phyloP scores from a whole-genome alignment of 2,113 vertebrate species.

The Condylura cristata region DNA sequence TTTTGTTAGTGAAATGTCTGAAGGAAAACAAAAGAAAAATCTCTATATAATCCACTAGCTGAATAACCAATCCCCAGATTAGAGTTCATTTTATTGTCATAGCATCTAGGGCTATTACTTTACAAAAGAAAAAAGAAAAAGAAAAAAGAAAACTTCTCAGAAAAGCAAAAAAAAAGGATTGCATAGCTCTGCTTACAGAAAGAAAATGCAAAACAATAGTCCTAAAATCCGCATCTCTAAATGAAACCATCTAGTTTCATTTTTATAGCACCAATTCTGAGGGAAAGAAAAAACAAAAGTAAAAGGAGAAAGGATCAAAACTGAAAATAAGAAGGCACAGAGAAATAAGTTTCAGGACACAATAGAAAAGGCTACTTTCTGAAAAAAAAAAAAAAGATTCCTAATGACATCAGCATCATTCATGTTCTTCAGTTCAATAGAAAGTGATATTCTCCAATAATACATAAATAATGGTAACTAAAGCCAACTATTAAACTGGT shows the following conservation, averaged over 20 bases:
- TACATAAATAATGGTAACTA: background rate
- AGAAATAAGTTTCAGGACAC: background rate
- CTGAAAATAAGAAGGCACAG: background rate
- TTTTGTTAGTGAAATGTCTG: background rate
- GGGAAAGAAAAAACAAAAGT: fast-evolving
- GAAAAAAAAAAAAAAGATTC: background rate
- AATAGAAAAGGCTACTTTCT: background rate
- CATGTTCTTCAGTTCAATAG: background rate
- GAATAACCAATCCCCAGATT: background rate
- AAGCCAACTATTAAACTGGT: too few species aligned
- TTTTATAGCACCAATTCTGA: background rate
- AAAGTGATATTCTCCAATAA: background rate
- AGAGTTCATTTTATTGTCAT: background rate
- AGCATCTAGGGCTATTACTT: background rate
- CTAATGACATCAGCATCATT: background rate
- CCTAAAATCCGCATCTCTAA: background rate
- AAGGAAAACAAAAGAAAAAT: slow-evolving; percentile 2
- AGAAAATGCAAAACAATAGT: background rate
- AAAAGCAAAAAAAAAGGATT: background rate
- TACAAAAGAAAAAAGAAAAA: background rate
- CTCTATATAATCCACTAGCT: background rate
- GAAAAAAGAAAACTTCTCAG: background rate
- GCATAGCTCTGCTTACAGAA: background rate
- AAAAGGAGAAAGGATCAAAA: background rate
- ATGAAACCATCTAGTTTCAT: background rate